phyloP scores from a whole-genome alignment of 2,113 vertebrate genomes.

The cat (Felis catus) region F.catus_Fca126_mat1.0 CM031416.1:114252501-114253000 shows the following conservation, averaged over 20 bases:
- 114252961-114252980: not conserved
- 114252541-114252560: not conserved
- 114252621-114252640: too few species aligned
- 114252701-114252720: not conserved
- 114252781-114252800: not conserved
- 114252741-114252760: not conserved
- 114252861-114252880: not conserved
- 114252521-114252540: not conserved
- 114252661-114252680: too few species aligned
- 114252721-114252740: not conserved
- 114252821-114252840: not conserved
- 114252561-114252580: conserved; percentile 31
- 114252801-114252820: not conserved
- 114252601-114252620: too few species aligned
- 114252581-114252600: not conserved
- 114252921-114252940: not conserved
- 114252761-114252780: conserved; percentile 2
- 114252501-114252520: not conserved
- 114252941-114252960: conserved; percentile 15
- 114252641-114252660: too few species aligned
- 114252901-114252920: not conserved
- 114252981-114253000: conserved; percentile 46
- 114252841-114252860: conserved; percentile 1
- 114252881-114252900: not conserved
- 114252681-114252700: too few species aligned